These are phyloP conservation scores for Drosophila monieri DNA, from an alignment of 2,888 invertebrate genomes.

Conservation along the genomic window DNA sequence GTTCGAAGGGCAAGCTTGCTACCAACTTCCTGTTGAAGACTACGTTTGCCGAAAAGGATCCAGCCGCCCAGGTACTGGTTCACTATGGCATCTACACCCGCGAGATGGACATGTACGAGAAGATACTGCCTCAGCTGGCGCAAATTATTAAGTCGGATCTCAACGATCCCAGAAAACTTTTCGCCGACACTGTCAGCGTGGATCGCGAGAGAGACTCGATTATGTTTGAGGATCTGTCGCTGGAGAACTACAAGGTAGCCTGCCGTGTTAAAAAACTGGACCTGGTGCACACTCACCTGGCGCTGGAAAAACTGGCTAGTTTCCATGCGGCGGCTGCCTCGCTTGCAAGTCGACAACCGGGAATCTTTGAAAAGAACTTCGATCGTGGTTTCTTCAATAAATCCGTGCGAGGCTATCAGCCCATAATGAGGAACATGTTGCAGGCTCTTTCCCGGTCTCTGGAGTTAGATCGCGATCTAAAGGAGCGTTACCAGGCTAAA, in stretches of 20 bases:
- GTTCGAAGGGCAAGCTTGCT: conserved; percentile 5
- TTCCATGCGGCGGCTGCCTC: conserved; percentile 84
- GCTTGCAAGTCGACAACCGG: conserved; percentile 74
- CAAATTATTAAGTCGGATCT: conserved; percentile 47
- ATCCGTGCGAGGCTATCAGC: conserved; percentile 52
- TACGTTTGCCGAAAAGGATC: conserved; percentile 54
- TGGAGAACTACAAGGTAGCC: conserved; percentile 58
- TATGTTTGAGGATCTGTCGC: conserved; percentile 76
- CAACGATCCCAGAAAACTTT: conserved; percentile 56
- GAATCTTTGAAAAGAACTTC: conserved; percentile 50
- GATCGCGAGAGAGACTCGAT: conserved; percentile 67
- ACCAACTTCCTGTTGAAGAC: conserved; percentile 60
- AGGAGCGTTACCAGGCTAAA: conserved; percentile 65
- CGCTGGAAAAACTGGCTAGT: conserved; percentile 82
- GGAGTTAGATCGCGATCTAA: conserved; percentile 44
- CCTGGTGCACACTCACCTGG: conserved; percentile 80
- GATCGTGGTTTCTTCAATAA: conserved; percentile 76
- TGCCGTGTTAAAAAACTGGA: conserved; percentile 78
- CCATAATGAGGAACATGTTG: conserved; percentile 56
- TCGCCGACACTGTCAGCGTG: conserved; percentile 71
- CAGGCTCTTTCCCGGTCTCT: conserved; percentile 54
- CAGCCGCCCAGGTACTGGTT: conserved; percentile 44
- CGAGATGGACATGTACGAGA: conserved; percentile 76
- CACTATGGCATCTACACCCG: conserved; percentile 60
- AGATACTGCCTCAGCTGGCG: conserved; percentile 70